Base-by-base conservation (phyloP, 1,140 invertebrate genomes). In the Colletes gigas region DNA sequence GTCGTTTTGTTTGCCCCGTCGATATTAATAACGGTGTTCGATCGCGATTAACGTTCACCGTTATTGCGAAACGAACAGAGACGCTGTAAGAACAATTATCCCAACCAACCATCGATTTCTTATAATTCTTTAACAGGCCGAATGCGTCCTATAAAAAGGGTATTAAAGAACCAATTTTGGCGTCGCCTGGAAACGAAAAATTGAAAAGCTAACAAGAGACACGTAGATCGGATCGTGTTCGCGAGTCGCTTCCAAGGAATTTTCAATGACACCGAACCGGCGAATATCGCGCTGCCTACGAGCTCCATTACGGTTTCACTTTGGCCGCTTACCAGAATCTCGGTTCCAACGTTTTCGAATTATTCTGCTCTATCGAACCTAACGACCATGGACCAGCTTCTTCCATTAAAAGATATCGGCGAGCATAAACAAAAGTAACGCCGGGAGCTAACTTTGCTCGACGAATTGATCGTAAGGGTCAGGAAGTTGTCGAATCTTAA, bases 301-400 rank as follows among this genome's bases (percentile, higher is more conserved):
- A 69, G 70, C 63, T 84, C 83, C 70, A 82, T 82, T 84, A 82
- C 73, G 81, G 70, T 65, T 82, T 79, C 66, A 87, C 82, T 87
- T 85, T 87, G 85, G 85, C 83, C 82, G 81, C 78, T 83, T 85
- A 85, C 85, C 85, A 87, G 82, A 86, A 88, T 86, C 84, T 84
- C 81, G 77, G 59, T 81, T 50, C 74, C 44, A 39, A 52, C 72
- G 68, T 87, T 86, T 83, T 76, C 78, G 65, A 69, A 78, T 74
- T 70, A 55, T 77, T 82, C 44, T 44, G 69, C 73, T 78, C 67
- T 74, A 72, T 70, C 47, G 76, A 57, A 76, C n/a, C 47, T 60
- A 68, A 72, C 55, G 60, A 71, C 74, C 74, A 10, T 50, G 8
- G 65, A 47, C 72, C 60, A 86, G 72, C 73, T 69, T 52, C 41